phyloP scores from a whole-genome alignment of 2,113 vertebrate species.

The Siphamia tubifer region DNA sequence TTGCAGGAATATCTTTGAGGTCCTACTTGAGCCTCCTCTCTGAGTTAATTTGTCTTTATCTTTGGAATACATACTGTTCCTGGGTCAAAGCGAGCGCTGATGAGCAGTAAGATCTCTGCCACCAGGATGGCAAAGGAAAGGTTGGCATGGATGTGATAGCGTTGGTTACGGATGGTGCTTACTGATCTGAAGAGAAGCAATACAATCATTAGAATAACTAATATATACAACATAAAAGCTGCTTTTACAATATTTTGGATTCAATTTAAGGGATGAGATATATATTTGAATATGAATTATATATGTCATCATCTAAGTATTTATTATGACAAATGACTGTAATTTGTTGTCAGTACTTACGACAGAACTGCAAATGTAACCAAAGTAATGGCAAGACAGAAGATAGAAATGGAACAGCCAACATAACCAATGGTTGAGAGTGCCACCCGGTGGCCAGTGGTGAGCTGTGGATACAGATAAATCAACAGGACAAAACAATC shows the following conservation, averaged over 20 bases:
- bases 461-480: slow-evolving; percentile 79
- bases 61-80: slow-evolving; percentile 82
- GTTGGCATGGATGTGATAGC: slow-evolving; percentile 97
- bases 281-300: no score
- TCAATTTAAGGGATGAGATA: no score
- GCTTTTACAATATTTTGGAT: background rate
- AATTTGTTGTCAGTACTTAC: slow-evolving; percentile 82
- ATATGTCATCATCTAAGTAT: no score
- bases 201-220: background rate
- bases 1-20: no score
- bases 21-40: no score
- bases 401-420: slow-evolving; percentile 92
- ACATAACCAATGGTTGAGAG: slow-evolving; percentile 94
- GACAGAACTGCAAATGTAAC: slow-evolving; percentile 93
- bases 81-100: slow-evolving; percentile 87
- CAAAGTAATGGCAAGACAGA: slow-evolving; percentile 91
- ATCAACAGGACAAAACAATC: background rate
- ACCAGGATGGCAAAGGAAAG: slow-evolving; percentile 91
- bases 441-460: slow-evolving; percentile 87
- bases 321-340: no score
- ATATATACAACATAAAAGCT: background rate
- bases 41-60: no score
- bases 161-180: slow-evolving; percentile 93
- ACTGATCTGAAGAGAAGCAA: slow-evolving; percentile 81
- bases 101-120: slow-evolving; percentile 90